phyloP scores from a whole-genome alignment of 2,797 vertebrate genomes.

The Rhyacichthys aspro region DNA sequence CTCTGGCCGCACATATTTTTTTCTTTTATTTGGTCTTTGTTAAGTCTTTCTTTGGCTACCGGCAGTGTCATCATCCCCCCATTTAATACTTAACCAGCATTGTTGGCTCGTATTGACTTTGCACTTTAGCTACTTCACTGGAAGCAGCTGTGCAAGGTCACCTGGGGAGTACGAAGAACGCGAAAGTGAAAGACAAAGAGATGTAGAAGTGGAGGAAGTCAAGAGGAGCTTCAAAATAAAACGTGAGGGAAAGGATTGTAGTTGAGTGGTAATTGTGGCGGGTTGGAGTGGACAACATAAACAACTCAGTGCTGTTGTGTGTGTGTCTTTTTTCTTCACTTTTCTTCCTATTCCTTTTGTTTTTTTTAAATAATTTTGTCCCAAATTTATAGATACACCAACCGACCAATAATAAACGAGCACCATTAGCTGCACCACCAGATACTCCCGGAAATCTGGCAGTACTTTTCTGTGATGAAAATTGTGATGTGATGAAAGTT shows the following conservation, averaged over 20 bases:
- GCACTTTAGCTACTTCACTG: slow-evolving; percentile 63
- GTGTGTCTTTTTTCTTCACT: no score
- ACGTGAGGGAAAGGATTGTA: slow-evolving; percentile 32
- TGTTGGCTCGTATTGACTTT: slow-evolving; percentile 70
- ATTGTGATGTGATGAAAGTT: no score
- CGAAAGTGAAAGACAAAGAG: slow-evolving; percentile 22
- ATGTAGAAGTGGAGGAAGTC: slow-evolving; percentile 28
- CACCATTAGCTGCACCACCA: no score
- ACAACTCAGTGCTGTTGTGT: no score
- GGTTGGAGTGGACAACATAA: neutral
- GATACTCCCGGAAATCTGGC: no score
- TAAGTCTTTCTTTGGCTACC: slow-evolving; percentile 40
- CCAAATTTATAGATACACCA: no score
- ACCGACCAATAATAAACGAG: no score
- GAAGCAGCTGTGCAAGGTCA: slow-evolving; percentile 67
- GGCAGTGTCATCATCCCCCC: slow-evolving; percentile 46
- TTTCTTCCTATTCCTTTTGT: no score
- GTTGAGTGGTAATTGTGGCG: slow-evolving; percentile 34
- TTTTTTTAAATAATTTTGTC: no score
- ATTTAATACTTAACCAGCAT: slow-evolving; percentile 77
- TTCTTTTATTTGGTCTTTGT: slow-evolving; percentile 34
- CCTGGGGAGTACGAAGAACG: slow-evolving; percentile 29
- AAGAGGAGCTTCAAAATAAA: slow-evolving; percentile 23
- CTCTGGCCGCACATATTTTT: slow-evolving; percentile 18
- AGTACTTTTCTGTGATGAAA: no score